phyloP scores from a whole-genome alignment of 2,888 invertebrate species.

The Sericinus montela region DNA sequence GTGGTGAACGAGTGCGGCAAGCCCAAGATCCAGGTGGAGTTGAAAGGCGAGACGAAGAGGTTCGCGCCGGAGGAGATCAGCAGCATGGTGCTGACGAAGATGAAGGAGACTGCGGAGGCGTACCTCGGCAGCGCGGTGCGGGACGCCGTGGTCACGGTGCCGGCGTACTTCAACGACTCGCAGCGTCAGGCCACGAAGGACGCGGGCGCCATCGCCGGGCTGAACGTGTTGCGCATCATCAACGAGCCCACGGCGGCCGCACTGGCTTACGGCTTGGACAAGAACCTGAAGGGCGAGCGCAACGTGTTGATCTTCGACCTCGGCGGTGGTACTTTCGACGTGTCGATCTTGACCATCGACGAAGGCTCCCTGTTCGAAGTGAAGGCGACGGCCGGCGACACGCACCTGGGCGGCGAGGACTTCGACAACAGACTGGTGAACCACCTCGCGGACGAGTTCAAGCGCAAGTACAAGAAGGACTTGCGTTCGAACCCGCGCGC shows the following conservation, averaged over 20 bases:
- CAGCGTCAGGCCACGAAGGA: conserved; percentile 13
- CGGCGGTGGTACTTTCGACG: conserved; percentile 81
- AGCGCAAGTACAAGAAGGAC: conserved; percentile 85
- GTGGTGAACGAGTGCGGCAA: conserved; percentile 80
- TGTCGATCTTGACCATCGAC: conserved; percentile 87
- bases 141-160: conserved; percentile 86
- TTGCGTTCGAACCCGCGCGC: conserved; percentile 82
- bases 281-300: conserved; percentile 75
- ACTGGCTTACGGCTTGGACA: conserved; percentile 81
- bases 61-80: conserved; percentile 83
- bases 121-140: conserved; percentile 80
- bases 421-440: conserved; percentile 78
- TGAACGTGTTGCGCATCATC: conserved; percentile 66
- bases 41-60: conserved; percentile 76
- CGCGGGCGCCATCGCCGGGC: conserved; percentile 7
- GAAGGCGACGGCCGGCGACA: conserved; percentile 90
- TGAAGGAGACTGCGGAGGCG: conserved; percentile 78
- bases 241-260: conserved; percentile 87
- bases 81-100: conserved; percentile 70
- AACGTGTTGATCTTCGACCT: conserved; percentile 6
- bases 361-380: conserved; percentile 87
- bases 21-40: conserved; percentile 81
- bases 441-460: conserved; percentile 84
- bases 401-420: conserved; percentile 88
- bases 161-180: conserved; percentile 77